Base-by-base conservation (phyloP, 2,113 vertebrate genomes). In the Phoxinus phoxinus region DNA sequence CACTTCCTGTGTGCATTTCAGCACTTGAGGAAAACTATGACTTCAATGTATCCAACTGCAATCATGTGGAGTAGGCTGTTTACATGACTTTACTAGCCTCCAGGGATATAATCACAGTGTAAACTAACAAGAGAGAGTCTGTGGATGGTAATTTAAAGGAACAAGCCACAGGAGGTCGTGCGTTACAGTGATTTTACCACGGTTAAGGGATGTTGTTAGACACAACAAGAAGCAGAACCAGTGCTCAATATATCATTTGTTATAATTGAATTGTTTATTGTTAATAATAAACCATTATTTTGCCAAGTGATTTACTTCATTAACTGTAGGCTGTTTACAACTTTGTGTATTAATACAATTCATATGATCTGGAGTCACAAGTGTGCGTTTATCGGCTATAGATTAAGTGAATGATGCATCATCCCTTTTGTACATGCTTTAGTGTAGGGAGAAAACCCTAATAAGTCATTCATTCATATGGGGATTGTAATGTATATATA, bases 11-110 rank as follows among this genome's bases (percentile, higher is more conserved):
- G 35, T 75, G 32, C 46, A 6, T 59, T 72, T 59, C 56, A 75
- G 37, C 35, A 25, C 69, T 73, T 75, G 37, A 61, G 25, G 73
- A 76, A 25, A 59, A 84, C 83, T 76, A 59, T 13, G 72, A 53
- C 35, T 63, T 51, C 74, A 84, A 84, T 76, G 83, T 84, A 63
- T 84, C 72, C 72, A 63, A 59, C 58, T 32, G 25, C 58, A 75
- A 84, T 84, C 83, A 84, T 84, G 72, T 84, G 59, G 25, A 76
- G 82, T 84, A 48, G 59, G 58, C 41, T 59, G 73, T 84, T 84
- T 84, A 59, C 59, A 74, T 84, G 46, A 44, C 41, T 84, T 76
- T 53, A 76, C 56, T 76, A 23, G 74, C 83, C 83, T 74, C 56
- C 46, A 76, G 83, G 71, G 48, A 84, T 30, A 48, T 58, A 84